A percentile compares a stretch with the other conserved stretches of the same genome.
Evolutionary conservation across 2,797 vertebrate species (phyloP).

Genomic region (Margarornis squamiger): DNA sequence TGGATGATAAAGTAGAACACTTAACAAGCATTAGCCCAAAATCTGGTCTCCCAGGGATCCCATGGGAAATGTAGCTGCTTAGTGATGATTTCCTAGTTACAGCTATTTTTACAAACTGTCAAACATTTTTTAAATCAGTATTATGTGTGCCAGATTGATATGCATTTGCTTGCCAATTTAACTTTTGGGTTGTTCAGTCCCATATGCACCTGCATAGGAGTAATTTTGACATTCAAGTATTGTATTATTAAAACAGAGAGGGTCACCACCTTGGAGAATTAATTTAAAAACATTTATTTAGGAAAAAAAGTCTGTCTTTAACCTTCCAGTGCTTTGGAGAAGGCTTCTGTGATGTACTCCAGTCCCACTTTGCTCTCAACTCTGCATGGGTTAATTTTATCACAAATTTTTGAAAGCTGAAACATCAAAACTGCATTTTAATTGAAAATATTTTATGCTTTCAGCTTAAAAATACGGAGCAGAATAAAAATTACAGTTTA

Average conservation of each 20-base stretch:
- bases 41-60: background rate
- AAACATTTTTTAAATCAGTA: background rate
- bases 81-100: background rate
- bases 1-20: background rate
- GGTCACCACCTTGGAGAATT: background rate
- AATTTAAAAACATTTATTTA: background rate
- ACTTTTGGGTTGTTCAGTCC: background rate
- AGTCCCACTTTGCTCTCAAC: background rate
- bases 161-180: background rate
- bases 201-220: background rate
- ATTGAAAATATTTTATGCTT: background rate
- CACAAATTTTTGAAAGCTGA: background rate
- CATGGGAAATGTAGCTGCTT: background rate
- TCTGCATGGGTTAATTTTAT: background rate
- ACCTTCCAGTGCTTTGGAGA: background rate
- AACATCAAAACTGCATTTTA: background rate
- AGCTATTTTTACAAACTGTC: constrained; percentile 35
- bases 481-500: background rate
- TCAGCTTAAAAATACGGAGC: background rate
- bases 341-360: background rate
- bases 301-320: background rate
- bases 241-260: background rate
- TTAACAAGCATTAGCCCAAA: background rate
- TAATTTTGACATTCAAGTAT: background rate
- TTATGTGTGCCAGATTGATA: background rate